A percentile compares a stretch with the other conserved stretches of the same genome.
These are phyloP conservation scores for Laticauda colubrina DNA, from an alignment of 2,113 vertebrate species.

Conservation along the genomic window DNA sequence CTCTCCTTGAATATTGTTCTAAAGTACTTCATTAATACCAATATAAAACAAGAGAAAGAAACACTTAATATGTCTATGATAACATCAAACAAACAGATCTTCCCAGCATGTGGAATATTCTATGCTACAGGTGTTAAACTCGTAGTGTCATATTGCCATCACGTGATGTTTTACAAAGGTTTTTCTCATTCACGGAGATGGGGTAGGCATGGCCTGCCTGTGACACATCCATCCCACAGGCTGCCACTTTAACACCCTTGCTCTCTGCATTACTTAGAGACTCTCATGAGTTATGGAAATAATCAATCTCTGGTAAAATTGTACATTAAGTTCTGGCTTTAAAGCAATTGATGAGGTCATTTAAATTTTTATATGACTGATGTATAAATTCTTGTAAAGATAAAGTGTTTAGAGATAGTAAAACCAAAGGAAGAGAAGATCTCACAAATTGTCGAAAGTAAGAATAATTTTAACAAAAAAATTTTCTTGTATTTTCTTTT, in stretches of 20 bases:
- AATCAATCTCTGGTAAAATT: conserved; percentile 1
- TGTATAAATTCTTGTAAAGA: too few species aligned
- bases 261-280: not conserved
- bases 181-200: too few species aligned
- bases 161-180: too few species aligned
- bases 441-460: too few species aligned
- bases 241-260: too few species aligned
- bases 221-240: too few species aligned
- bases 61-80: conserved; percentile 4
- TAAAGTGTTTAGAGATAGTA: too few species aligned
- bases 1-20: conserved; percentile 42
- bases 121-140: not conserved
- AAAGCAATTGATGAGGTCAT: not conserved
- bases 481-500: too few species aligned
- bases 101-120: not conserved
- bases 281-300: conserved; percentile 15
- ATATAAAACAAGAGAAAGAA: conserved; percentile 12
- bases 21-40: not conserved
- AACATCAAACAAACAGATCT: not conserved
- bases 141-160: too few species aligned
- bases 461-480: too few species aligned
- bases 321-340: conserved; percentile 12
- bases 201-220: too few species aligned
- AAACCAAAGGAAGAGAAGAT: too few species aligned
- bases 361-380: conserved; percentile 8